phyloP scores from a whole-genome alignment of 2,113 vertebrate species.

The Grammomys dolichurus region DNA sequence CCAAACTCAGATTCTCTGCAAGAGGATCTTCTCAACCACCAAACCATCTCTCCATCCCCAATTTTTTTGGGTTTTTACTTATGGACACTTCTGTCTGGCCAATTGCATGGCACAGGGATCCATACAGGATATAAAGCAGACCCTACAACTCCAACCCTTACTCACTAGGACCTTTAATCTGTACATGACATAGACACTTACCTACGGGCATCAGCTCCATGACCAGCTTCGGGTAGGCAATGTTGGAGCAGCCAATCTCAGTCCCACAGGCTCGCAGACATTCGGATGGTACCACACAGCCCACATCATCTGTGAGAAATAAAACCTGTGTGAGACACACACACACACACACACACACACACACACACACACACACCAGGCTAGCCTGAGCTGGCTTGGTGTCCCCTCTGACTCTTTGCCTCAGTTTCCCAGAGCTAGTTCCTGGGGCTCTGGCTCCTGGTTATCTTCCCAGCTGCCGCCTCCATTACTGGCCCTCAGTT shows the following conservation, averaged over 20 bases:
- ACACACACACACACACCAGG: neutral
- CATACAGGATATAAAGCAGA: neutral
- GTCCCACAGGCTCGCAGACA: slow-evolving; percentile 90
- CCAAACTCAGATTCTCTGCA: neutral
- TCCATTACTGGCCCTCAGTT: neutral
- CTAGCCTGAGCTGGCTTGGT: neutral
- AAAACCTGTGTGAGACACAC: neutral
- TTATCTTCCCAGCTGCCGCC: neutral
- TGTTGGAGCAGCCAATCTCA: slow-evolving; percentile 95
- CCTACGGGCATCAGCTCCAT: slow-evolving; percentile 94
- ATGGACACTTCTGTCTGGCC: neutral
- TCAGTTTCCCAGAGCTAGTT: neutral
- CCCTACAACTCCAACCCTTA: neutral
- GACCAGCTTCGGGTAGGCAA: slow-evolving; percentile 94
- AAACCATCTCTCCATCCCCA: neutral
- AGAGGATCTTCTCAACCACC: neutral
- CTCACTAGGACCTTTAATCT: accelerated
- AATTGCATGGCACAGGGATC: neutral
- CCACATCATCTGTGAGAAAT: slow-evolving; percentile 89
- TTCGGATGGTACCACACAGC: slow-evolving; percentile 94
- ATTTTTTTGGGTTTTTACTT: neutral
- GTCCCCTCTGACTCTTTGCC: neutral
- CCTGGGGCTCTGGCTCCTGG: neutral
- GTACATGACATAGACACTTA: slow-evolving; percentile 80
- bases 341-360: too few species aligned